Base-by-base conservation (phyloP, 2,113 vertebrate genomes). In the Ceyx melanurus region DNA sequence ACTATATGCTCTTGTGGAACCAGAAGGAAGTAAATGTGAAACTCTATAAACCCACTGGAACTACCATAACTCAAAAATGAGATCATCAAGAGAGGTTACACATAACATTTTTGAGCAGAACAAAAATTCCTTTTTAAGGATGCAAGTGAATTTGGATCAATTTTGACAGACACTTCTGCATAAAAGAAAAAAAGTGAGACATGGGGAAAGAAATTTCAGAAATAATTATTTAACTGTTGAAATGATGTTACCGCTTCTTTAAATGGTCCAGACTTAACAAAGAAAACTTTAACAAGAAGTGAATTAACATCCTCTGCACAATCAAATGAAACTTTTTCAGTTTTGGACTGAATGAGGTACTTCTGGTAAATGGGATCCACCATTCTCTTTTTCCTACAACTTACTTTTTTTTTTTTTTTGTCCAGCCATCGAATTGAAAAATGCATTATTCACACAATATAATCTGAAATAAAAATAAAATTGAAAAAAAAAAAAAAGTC, bases 381-480 rank as follows among this genome's bases (percentile, higher is more conserved):
- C 22, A 50, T 68, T 87, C 26, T 82, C n/a, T 71, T 74, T 84
- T 92, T 64, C n/a, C 31, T 37, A 86, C 35, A 65, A 23, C 23
- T 82, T 46, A 20, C 21, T 82, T 86, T 60, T 13, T 37, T 74
- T 85, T 75, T 75, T 79, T 88, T 82, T 90, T 66, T 64, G 46
- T 51, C 53, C 66, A 94, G 73, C 40, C 65, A 78, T 28, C 5
- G 3, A 88, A 92, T 90, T 75, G 66, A 94, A 93, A 94, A 92
- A 54, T 75, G 43, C 73, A 84, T 94, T 95, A 92, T 92, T 90
- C 86, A 75, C 68, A 86, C 43, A 86, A 81, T 35, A 86, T 72
- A 56, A 51, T 91, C 68, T 74, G 46, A 93, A 92, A 93, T 65
- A 92, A 94, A 86, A 37, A 37, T 10, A 37, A 37, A 37, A 37